Percentiles rank a stretch among this genome's conserved stretches.
phyloP scores from a whole-genome alignment of 2,113 vertebrate species.

The Dryoscopus gambensis region DNA sequence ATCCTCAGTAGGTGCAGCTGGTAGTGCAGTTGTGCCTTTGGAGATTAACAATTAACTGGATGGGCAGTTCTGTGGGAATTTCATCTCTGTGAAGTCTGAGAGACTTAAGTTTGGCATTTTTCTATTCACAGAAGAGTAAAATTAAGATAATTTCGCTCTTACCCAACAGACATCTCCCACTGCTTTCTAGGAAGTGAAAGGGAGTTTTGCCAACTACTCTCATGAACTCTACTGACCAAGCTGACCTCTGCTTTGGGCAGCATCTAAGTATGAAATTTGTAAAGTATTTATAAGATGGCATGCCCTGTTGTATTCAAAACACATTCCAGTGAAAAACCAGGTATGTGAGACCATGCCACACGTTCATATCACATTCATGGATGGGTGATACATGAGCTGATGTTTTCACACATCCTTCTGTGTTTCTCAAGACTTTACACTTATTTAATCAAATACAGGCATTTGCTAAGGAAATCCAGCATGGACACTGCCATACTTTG shows the following conservation, averaged over 20 bases:
- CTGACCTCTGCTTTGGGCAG: not conserved
- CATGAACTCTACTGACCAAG: not conserved
- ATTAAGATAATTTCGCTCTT: not conserved
- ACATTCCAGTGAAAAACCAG: not conserved
- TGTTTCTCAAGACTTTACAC: not conserved
- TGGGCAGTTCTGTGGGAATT: not conserved
- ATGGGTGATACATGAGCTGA: not conserved
- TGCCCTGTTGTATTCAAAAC: not conserved
- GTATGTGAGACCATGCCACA: not conserved
- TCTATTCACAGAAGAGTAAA: not conserved
- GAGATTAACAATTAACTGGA: not conserved
- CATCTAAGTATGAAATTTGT: not conserved
- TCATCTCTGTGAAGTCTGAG: not conserved
- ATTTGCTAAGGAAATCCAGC: not conserved
- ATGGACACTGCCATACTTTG: not conserved
- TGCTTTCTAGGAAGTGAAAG: not conserved
- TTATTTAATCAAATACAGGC: not conserved
- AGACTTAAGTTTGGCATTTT: not conserved
- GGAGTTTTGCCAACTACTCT: not conserved
- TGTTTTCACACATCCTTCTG: not conserved
- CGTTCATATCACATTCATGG: fast-evolving
- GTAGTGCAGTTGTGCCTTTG: not conserved
- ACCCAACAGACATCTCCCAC: not conserved
- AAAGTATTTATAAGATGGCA: not conserved
- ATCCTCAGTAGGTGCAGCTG: not conserved